These are phyloP conservation scores for Pseudoatta argentina DNA, from an alignment of 1,140 invertebrate species.

Conservation along the genomic window DNA sequence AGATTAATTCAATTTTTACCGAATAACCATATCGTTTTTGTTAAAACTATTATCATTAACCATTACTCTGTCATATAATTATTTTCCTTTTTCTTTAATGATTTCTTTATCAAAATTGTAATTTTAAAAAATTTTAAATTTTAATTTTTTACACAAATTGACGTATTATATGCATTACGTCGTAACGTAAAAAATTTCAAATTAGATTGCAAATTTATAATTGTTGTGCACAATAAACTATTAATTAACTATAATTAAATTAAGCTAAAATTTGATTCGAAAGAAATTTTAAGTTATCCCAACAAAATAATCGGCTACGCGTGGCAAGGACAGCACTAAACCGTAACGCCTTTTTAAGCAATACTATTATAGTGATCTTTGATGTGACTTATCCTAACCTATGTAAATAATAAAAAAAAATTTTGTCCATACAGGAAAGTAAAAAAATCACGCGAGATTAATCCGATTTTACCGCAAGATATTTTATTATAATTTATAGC, in stretches of 20 bases:
- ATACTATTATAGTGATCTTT: neutral
- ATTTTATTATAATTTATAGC: neutral
- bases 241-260: neutral
- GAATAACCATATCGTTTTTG: neutral
- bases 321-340: constrained; percentile 40
- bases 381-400: constrained; percentile 7
- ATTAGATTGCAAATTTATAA: neutral
- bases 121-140: too few relatives aligned
- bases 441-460: neutral
- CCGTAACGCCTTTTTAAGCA: constrained; percentile 36
- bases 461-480: neutral
- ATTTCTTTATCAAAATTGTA: too few relatives aligned
- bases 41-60: neutral
- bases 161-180: neutral
- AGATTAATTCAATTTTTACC: neutral
- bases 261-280: neutral
- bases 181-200: neutral
- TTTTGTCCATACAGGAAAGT: neutral
- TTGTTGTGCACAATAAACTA: neutral
- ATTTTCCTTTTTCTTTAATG: neutral
- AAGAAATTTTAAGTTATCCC: constrained; percentile 34
- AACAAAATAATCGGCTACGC: neutral
- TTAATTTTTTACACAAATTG: neutral
- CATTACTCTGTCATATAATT: neutral
- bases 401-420: constrained; percentile 12